Conservation (phyloP, 2,113 vertebrate species). For the Onychostoma macrolepis region DNA sequence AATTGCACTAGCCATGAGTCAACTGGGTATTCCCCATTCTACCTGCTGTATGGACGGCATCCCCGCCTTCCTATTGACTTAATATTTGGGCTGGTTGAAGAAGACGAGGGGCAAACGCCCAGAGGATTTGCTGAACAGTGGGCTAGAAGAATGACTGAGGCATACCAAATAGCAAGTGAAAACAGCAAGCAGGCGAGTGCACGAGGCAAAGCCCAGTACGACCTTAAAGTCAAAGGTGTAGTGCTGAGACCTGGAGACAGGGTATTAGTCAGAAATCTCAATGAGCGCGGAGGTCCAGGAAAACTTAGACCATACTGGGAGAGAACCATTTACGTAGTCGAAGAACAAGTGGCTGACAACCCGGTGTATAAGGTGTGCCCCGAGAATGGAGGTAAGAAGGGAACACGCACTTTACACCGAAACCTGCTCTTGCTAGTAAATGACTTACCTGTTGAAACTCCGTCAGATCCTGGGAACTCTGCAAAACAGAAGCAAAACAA, state of each 20-base stretch:
- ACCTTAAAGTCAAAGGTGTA: neutral
- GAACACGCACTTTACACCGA: neutral
- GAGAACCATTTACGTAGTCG: neutral
- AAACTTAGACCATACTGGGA: constrained; percentile 2
- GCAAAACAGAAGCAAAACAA: no score
- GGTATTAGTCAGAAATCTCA: neutral
- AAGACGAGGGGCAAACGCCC: neutral
- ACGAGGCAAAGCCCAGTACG: constrained; percentile 21
- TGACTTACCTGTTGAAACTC: neutral
- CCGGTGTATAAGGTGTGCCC: neutral
- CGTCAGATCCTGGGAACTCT: neutral
- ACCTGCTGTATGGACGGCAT: constrained; percentile 26
- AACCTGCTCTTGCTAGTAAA: no score
- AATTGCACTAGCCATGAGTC: neutral
- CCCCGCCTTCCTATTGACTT: neutral
- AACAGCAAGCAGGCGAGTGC: constrained; percentile 34
- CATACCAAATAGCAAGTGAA: neutral
- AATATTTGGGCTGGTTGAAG: constrained; percentile 14
- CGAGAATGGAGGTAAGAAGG: neutral
- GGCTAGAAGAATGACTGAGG: constrained; percentile 26
- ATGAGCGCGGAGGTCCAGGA: neutral
- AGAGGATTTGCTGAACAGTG: constrained; percentile 31
- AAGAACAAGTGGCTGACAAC: neutral
- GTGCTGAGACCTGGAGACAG: neutral
- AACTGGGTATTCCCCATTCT: constrained; percentile 27